Base-by-base conservation (phyloP, 2,113 vertebrate genomes). In the Buteo buteo region DNA sequence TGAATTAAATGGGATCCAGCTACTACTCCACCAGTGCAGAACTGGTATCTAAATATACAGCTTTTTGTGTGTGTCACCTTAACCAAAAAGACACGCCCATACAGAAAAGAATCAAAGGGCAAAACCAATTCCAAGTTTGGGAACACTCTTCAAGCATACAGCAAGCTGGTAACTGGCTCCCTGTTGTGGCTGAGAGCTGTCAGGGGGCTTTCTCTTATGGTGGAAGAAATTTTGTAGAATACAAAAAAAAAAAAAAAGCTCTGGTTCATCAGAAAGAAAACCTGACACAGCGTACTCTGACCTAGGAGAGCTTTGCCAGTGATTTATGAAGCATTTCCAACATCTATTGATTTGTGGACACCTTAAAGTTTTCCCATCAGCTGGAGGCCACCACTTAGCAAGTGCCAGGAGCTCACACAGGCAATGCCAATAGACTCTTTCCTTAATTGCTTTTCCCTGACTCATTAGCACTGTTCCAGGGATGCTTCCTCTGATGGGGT, bases 391-490 rank as follows among this genome's bases (percentile, higher is more conserved):
- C 44, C 34, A 57, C 40, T 88, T 79, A 85, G 38, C 44, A 82
- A 92, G 66, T 25, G 31, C 49, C 47, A 88, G 38, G 5, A 78
- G 9, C 42, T 71, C 61, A 87, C 50, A 84, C 2, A n/a, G 22
- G 7, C 57, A 76, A 21, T 59, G 47, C 42, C 61, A 93, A 29
- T 4, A 95, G n/a, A 72, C 38, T 71, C 21, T 94, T 86, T 78
- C 36, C 65, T 79, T 82, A 90, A 92, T 76, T 85, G 25, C 12
- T 82, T 92, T 97, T 88, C 38, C 29, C 61, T 85, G 52, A 64
- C 31, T 88, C 28, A 50, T 90, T 84, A 76, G 42, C 52, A 67
- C 6, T 67, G n/a, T 36, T 69, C 18, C 52, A 80, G 22, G n/a
- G 20, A 79, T 74, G 29, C 44, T 90, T 82, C 45, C 28, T 86